Evolutionary conservation across 1,140 invertebrate genomes (phyloP).

Genomic region (Polyergus mexicanus): DNA sequence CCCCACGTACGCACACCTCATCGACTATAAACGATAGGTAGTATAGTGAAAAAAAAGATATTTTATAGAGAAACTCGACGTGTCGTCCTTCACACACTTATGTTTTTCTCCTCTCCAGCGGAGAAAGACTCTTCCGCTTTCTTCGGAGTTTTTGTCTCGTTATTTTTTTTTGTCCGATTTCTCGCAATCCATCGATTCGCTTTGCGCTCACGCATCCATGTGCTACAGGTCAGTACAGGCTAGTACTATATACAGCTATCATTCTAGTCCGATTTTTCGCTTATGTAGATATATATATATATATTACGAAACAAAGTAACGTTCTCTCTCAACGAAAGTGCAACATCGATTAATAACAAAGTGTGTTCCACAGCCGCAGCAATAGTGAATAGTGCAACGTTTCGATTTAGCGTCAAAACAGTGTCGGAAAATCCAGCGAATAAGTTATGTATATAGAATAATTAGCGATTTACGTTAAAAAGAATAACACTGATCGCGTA

Average conservation of each 20-base stretch:
- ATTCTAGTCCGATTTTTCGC: constrained; percentile 59
- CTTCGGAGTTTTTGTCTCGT: constrained; percentile 55
- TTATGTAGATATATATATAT: not conserved
- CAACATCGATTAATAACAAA: constrained; percentile 63
- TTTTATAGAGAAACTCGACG: constrained; percentile 74
- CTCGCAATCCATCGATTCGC: constrained; percentile 77
- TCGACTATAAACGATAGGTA: constrained; percentile 72
- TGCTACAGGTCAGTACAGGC: constrained; percentile 87
- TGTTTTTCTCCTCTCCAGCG: constrained; percentile 52
- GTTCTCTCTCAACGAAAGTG: constrained; percentile 42
- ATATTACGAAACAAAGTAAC: not conserved
- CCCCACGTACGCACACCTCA: constrained; percentile 82
- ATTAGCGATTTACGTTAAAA: constrained; percentile 2
- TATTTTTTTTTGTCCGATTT: constrained; percentile 62
- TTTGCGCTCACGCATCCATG: constrained; percentile 85
- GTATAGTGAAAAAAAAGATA: constrained; percentile 69
- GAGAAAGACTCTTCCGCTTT: constrained; percentile 59
- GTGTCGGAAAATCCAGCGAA: not conserved
- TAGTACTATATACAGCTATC: constrained; percentile 85
- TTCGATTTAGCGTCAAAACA: constrained; percentile 13
- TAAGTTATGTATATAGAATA: not conserved
- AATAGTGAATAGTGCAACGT: constrained; percentile 16
- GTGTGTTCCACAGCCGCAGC: constrained; percentile 66
- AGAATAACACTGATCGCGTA: constrained; percentile 25
- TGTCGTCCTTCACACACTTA: constrained; percentile 67